Evolutionary conservation across 1,140 invertebrate species (phyloP).

Genomic region (Chrysoperla carnea): DNA sequence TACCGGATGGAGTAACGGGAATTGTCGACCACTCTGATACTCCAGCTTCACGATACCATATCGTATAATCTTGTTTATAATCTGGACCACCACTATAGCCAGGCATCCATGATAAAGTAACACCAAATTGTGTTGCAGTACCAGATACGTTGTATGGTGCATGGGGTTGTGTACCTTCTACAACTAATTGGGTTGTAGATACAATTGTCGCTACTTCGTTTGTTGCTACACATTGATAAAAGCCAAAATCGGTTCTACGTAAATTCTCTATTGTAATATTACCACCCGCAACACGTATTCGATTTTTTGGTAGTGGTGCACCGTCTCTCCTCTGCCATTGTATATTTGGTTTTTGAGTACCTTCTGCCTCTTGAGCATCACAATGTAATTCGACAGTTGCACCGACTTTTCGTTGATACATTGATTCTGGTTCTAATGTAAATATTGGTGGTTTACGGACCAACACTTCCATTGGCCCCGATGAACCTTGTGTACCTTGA

Average conservation of each 20-base stretch:
- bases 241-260: slow-evolving; percentile 76
- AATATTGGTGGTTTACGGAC: slow-evolving; percentile 81
- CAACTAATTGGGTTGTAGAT: slow-evolving; percentile 73
- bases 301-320: slow-evolving; percentile 56
- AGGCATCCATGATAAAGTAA: slow-evolving; percentile 80
- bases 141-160: slow-evolving; percentile 88
- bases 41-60: slow-evolving; percentile 75
- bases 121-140: slow-evolving; percentile 71
- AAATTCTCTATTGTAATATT: slow-evolving; percentile 85
- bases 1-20: slow-evolving; percentile 78
- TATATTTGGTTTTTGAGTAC: slow-evolving; percentile 76
- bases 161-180: slow-evolving; percentile 84
- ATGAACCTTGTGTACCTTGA: slow-evolving; percentile 81
- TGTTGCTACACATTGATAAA: slow-evolving; percentile 84
- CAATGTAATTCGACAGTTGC: slow-evolving; percentile 87
- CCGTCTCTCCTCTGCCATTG: slow-evolving; percentile 78
- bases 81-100: slow-evolving; percentile 88
- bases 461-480: slow-evolving; percentile 87
- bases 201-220: slow-evolving; percentile 92
- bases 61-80: slow-evolving; percentile 86
- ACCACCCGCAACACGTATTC: slow-evolving; percentile 58
- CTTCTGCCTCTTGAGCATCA: slow-evolving; percentile 74
- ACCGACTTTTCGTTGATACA: slow-evolving; percentile 77
- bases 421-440: slow-evolving; percentile 61
- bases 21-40: slow-evolving; percentile 79